These are phyloP conservation scores for Hylyphantes graminicola DNA, from an alignment of 1,140 invertebrate genomes.

Conservation along the genomic window DNA sequence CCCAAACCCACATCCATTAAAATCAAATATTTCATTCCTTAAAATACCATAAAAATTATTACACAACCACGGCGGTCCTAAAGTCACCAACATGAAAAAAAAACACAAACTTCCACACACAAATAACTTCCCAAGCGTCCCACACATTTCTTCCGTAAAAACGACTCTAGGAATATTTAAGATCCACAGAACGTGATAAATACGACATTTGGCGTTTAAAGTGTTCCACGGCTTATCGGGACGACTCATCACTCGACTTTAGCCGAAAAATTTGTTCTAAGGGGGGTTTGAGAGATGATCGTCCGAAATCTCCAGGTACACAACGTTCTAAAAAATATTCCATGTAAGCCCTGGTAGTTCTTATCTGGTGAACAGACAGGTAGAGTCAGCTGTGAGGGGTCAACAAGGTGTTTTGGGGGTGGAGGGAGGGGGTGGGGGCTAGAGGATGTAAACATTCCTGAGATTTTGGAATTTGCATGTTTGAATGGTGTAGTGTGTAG, in stretches of 20 bases:
- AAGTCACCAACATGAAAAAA: not conserved
- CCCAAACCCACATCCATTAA: no score
- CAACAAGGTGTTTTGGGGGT: conserved; percentile 34
- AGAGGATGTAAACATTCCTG: no score
- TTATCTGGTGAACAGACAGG: conserved; percentile 43
- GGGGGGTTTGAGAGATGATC: not conserved
- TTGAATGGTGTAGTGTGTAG: not conserved
- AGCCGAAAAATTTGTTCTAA: conserved; percentile 20
- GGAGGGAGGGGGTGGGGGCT: no score
- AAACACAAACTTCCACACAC: not conserved
- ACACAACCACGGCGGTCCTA: conserved; percentile 1
- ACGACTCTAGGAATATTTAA: conserved; percentile 29
- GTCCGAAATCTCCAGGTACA: conserved; percentile 8
- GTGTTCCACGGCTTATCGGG: conserved; percentile 25
- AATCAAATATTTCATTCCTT: not conserved
- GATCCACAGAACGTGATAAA: conserved; percentile 47
- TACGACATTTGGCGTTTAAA: conserved; percentile 41
- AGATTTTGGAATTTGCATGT: not conserved
- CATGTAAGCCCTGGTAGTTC: not conserved
- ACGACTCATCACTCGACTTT: conserved; percentile 20
- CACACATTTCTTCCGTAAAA: not conserved
- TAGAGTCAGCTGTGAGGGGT: conserved; percentile 29
- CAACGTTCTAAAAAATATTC: not conserved
- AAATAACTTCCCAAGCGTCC: not conserved
- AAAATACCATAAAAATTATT: conserved; percentile 1